Evolutionary conservation across 2,888 invertebrate genomes (phyloP), one percentile per base, ranked within the genome.

Genomic region (Tachystola acroxantha): DNA sequence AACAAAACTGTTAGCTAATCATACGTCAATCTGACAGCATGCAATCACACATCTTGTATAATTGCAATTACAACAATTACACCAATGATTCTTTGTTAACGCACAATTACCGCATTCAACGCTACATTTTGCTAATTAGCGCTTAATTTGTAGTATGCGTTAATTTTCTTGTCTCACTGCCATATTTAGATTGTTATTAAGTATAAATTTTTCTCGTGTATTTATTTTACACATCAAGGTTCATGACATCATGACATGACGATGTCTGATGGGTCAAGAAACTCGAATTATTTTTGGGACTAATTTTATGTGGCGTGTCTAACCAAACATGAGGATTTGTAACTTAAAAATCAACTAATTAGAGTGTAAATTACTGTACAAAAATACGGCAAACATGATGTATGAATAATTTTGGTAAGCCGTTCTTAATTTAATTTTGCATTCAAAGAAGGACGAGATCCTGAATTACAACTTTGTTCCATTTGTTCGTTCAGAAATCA

Each of bases 21-120:
- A 43, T 40, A 44, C 38, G 52, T 64, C 66, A 57, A 68, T 65
- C 63, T 68, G 64, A 64, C 60, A 51, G 48, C 45, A 40, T 39
- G 37, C 44, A 45, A 41, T 37, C 41, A 35, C 20, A 34, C 37
- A 43, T 42, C 50, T 33, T 33, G 30, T 34, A 32, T 46, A 54
- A 59, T 59, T 57, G 50, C 52, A 53, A 57, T 58, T 56, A 50
- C 53, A 47, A 46, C 62, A 64, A 64, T 50, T 59, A 53, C 46
- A 46, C 36, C 45, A 46, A 45, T 44, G 46, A 54, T 49, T 48
- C 42, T 48, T 54, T 48, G 43, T 37, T 26, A 53, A 48, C 43
- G 48, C 37, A 49, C 48, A 57, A 57, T 57, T 57, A 54, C 40
- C 36, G 42, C 39, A 36, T 42, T 38, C 43, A 36, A 13, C 13